Base-by-base conservation (phyloP, 2,888 invertebrate genomes). In the Tipula confusa region DNA sequence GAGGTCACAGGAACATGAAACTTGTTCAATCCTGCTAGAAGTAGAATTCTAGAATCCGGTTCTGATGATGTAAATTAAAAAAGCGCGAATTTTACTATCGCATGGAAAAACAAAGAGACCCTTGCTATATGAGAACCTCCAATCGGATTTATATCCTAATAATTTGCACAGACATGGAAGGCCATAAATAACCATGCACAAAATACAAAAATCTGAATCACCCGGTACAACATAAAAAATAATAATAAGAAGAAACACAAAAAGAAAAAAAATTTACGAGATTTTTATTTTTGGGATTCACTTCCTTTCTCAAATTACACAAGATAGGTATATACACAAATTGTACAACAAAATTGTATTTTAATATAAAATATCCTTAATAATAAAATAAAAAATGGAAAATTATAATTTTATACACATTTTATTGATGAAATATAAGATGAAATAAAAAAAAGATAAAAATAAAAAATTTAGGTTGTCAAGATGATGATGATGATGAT, bases 241-340 rank as follows among this genome's bases (percentile, higher is more conserved):
- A 64, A 18, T 6, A 7, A 24, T 64, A 64, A 18, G 24, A 43
- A n/a, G n/a, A n/a, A n/a, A n/a, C n/a, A n/a, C n/a, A n/a, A 43
- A 43, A 64, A 24, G 24, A 64, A 64, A 11, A 64, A 64, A 18
- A 64, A 64, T 64, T 43, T 31, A 43, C 15, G 3, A 43, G 43
- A 43, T 64, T 64, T 48, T 43, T 43, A 64, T 64, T 64, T 64
- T 64, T 64, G 64, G 64, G 64, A 64, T 64, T 64, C 64, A 64
- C 64, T 64, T 64, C 64, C 64, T 18, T 64, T 64, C 64, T 64
- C 64, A 18, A 64, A 64, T 64, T 64, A 64, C 64, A 64, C 15
- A 43, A 43, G 43, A 3, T 43, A 9, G 1, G 6, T 43, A 36
- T 15, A 15, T 15, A 15, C 15, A 15, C 15, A 43, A n/a, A 43